Conservation (phyloP, 2,797 vertebrate genomes). For the Hypotaenidia okinawae region DNA sequence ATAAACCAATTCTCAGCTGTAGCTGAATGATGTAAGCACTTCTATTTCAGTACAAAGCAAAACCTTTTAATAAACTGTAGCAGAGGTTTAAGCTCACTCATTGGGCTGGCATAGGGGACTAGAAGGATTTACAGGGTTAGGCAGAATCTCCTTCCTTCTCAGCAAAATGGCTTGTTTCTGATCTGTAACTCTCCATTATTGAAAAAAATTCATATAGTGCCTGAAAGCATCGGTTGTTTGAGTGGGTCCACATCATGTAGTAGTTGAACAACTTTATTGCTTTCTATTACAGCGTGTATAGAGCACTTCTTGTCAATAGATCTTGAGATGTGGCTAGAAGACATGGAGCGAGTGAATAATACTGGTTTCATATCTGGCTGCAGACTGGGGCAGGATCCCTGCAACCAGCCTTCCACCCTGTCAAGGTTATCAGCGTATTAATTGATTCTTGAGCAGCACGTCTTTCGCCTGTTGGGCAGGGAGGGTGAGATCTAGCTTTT, state of each 20-base stretch:
- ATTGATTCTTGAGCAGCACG: background rate
- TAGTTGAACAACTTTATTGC: slow-evolving; percentile 3
- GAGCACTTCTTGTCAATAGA: background rate
- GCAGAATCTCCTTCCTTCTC: background rate
- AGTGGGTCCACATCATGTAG: background rate
- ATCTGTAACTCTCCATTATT: background rate
- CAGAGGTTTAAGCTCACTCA: background rate
- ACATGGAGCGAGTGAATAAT: background rate
- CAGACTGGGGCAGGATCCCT: background rate
- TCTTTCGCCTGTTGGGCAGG: background rate
- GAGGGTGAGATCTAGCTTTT: background rate
- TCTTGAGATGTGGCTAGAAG: background rate
- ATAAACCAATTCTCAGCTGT: background rate
- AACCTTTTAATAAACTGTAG: background rate
- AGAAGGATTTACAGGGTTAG: background rate
- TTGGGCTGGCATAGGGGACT: background rate
- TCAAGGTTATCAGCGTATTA: background rate
- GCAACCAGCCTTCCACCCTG: background rate
- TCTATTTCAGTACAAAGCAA: background rate
- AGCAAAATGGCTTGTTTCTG: background rate
- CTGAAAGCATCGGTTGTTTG: background rate
- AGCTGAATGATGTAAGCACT: background rate
- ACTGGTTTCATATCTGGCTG: background rate
- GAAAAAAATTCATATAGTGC: background rate
- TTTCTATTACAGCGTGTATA: background rate